phyloP scores from a whole-genome alignment of 2,888 invertebrate genomes.

The Leptinotarsa tumamoca region DNA sequence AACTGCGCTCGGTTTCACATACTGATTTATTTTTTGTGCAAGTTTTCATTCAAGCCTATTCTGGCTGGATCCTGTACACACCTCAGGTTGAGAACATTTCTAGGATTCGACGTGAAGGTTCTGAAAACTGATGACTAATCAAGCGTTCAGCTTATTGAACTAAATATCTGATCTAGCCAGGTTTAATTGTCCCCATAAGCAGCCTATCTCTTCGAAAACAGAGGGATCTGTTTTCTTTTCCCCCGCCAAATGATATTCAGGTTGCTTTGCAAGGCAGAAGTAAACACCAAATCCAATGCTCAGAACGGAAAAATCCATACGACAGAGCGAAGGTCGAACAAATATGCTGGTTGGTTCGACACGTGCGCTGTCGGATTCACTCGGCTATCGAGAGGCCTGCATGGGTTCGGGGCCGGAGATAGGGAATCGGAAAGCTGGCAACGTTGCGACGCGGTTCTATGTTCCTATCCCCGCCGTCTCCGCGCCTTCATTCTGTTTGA shows the following conservation, averaged over 20 bases:
- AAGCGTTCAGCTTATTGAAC: too few species aligned
- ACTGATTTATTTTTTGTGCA: too few species aligned
- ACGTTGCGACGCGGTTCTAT: constrained; percentile 42
- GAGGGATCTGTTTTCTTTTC: neutral
- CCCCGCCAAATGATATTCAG: neutral
- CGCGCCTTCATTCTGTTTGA: constrained; percentile 21
- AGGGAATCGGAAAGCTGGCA: constrained; percentile 32
- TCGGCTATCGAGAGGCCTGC: constrained; percentile 17
- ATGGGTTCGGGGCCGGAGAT: constrained; percentile 25
- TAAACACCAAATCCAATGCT: constrained; percentile 18
- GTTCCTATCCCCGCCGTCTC: constrained; percentile 30
- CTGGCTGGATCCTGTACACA: neutral
- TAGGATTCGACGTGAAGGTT: too few species aligned
- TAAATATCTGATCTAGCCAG: neutral
- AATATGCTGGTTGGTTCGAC: constrained; percentile 17
- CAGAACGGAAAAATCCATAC: constrained; percentile 47
- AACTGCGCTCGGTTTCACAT: too few species aligned
- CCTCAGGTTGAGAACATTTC: neutral
- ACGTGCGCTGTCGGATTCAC: constrained; percentile 34
- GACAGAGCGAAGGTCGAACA: constrained; percentile 42
- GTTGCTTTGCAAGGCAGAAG: constrained; percentile 9
- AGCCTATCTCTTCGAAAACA: neutral
- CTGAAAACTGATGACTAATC: too few species aligned
- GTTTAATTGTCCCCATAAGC: neutral
- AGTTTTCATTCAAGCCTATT: too few species aligned